Evolutionary conservation across 2,797 vertebrate species (phyloP).

Genomic region (Lepilemur septentrionalis): DNA sequence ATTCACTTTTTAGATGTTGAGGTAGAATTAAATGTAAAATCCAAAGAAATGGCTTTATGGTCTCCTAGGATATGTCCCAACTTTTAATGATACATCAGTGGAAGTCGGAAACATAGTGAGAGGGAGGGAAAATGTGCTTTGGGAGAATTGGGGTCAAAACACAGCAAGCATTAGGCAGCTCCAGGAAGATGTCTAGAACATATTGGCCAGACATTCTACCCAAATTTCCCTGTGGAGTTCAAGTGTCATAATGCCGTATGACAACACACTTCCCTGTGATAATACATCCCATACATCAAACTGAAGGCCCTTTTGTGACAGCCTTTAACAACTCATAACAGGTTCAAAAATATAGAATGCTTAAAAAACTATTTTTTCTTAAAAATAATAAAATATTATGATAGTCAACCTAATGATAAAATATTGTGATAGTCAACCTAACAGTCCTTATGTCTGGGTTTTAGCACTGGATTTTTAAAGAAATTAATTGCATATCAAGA

Average conservation of each 20-base stretch:
- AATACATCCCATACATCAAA: conserved; percentile 32
- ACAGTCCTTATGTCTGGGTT: not conserved
- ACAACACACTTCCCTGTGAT: not conserved
- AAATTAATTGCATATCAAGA: conserved; percentile 19
- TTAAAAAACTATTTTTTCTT: conserved; percentile 28
- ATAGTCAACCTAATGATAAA: conserved; percentile 33
- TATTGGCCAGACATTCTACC: conserved; percentile 25
- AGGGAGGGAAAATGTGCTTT: conserved; percentile 40
- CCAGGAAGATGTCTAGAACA: conserved; percentile 56
- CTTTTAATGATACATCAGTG: conserved; percentile 58
- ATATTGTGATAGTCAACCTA: not conserved
- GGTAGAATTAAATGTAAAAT: conserved; percentile 56
- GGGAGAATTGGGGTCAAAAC: conserved; percentile 69
- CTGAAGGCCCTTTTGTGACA: conserved; percentile 48
- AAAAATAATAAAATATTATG: conserved; percentile 34
- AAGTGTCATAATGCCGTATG: conserved; percentile 39
- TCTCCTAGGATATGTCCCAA: conserved; percentile 55
- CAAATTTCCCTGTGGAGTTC: conserved; percentile 69
- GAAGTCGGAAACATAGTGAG: conserved; percentile 21
- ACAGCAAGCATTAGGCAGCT: conserved; percentile 68
- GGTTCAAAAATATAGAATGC: not conserved
- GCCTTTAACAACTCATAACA: conserved; percentile 19
- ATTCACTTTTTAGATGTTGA: conserved; percentile 20
- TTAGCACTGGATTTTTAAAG: not conserved
- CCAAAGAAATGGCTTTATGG: conserved; percentile 38